These are phyloP conservation scores for Mobula hypostoma DNA, from an alignment of 2,113 vertebrate genomes.

Conservation along the genomic window DNA sequence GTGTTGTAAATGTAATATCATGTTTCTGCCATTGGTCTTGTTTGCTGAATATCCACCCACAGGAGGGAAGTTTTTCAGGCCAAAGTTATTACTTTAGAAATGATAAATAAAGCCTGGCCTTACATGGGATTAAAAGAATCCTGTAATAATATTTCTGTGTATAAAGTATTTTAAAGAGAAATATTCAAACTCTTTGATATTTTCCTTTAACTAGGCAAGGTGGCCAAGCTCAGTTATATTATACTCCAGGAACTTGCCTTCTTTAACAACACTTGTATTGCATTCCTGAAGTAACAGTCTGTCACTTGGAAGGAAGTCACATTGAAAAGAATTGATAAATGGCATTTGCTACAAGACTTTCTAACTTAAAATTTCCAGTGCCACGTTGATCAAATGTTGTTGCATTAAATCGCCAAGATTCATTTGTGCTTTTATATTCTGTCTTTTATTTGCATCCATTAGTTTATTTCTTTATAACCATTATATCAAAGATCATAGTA, in stretches of 20 bases:
- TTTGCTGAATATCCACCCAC: neutral
- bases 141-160: neutral
- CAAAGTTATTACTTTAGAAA: neutral
- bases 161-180: neutral
- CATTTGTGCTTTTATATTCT: neutral
- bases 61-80: neutral
- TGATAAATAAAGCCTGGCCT: neutral
- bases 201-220: neutral
- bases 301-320: neutral
- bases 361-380: neutral
- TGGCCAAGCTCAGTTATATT: neutral
- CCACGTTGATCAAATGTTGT: neutral
- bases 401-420: neutral
- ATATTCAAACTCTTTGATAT: neutral
- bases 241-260: neutral
- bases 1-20: neutral
- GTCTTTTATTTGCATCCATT: neutral
- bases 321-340: neutral
- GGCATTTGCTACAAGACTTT: neutral
- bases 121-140: neutral
- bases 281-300: neutral
- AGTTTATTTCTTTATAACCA: neutral
- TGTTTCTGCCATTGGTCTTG: neutral
- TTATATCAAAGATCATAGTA: neutral
- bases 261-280: neutral